Evolutionary conservation across 2,113 vertebrate genomes (phyloP).

Genomic region (Brachyhypopomus gauderio): DNA sequence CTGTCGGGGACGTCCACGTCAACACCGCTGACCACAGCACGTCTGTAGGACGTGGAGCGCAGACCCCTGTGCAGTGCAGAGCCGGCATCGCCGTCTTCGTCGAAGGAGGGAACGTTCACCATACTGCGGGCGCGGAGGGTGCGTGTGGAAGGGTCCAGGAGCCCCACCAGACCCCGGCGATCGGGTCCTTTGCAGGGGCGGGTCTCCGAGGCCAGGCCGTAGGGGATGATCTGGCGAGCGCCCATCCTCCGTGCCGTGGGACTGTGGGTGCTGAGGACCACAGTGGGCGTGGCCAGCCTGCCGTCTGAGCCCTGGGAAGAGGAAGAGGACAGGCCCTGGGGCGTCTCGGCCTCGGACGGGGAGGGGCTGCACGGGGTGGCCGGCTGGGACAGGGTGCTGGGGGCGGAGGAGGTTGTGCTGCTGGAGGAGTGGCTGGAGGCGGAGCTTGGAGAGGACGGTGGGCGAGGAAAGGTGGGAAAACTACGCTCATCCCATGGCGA

Average conservation of each 20-base stretch:
- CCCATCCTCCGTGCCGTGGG: conserved; percentile 83
- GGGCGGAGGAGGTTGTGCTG: conserved; percentile 52
- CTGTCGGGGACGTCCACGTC: conserved; percentile 71
- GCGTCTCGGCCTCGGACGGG: conserved; percentile 56
- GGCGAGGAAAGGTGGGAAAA: conserved; percentile 16
- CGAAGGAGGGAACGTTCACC: conserved; percentile 76
- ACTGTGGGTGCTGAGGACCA: conserved; percentile 87
- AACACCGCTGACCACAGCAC: conserved; percentile 88
- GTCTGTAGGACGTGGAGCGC: conserved; percentile 91
- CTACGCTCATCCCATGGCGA: neutral
- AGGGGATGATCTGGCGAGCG: conserved; percentile 90
- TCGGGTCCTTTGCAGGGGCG: conserved; percentile 64
- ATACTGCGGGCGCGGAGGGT: conserved; percentile 81
- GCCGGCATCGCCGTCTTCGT: conserved; percentile 74
- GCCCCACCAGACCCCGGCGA: conserved; percentile 54
- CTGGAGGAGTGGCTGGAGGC: conserved; percentile 64
- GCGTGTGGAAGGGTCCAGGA: conserved; percentile 69
- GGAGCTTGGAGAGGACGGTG: conserved; percentile 64
- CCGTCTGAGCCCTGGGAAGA: conserved; percentile 58
- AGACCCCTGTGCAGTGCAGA: conserved; percentile 81
- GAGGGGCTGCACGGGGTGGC: conserved; percentile 61
- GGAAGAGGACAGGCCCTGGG: conserved; percentile 57
- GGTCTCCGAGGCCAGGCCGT: conserved; percentile 76
- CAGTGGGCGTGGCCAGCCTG: conserved; percentile 59
- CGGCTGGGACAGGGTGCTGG: conserved; percentile 59